A percentile compares a stretch with the other conserved stretches of the same genome.
Evolutionary conservation across 2,113 vertebrate genomes (phyloP).

Genomic region (Sphyrna mokarran): DNA sequence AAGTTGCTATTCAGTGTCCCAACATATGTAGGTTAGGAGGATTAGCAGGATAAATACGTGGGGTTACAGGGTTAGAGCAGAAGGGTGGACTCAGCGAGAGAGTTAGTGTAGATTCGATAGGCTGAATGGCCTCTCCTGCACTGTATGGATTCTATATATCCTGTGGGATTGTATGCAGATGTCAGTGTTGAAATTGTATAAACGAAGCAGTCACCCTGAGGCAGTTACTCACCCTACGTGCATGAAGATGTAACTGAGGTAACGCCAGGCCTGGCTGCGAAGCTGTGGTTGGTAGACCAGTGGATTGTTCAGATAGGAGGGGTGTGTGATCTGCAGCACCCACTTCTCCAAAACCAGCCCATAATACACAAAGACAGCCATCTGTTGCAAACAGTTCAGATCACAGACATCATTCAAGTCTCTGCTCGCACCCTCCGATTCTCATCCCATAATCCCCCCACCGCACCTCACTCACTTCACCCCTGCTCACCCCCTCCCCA

Average conservation of each 20-base stretch:
- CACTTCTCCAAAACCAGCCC: conserved; percentile 78
- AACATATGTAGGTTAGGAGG: too few species aligned
- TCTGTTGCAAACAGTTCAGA: conserved; percentile 52
- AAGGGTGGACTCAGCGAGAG: too few species aligned
- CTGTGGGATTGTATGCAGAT: neutral
- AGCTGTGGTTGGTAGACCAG: conserved; percentile 88
- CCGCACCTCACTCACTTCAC: too few species aligned
- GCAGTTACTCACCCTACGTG: conserved; percentile 81
- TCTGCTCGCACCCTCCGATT: neutral
- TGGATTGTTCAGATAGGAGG: conserved; percentile 78
- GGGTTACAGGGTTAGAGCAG: too few species aligned
- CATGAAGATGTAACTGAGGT: conserved; percentile 94
- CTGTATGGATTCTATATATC: too few species aligned
- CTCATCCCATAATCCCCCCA: too few species aligned
- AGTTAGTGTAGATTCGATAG: too few species aligned
- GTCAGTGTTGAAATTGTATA: neutral
- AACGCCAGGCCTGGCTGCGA: conserved; percentile 86
- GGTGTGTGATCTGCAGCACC: conserved; percentile 88
- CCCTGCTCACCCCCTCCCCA: too few species aligned
- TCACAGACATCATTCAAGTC: neutral
- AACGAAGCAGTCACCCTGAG: neutral
- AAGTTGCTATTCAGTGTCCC: too few species aligned
- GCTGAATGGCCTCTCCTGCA: too few species aligned
- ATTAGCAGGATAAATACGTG: too few species aligned
- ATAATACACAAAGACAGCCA: conserved; percentile 88